Evolutionary conservation across 2,797 vertebrate genomes (phyloP), one percentile per base, ranked within the genome.

Genomic region (Clarias platycephalus): DNA sequence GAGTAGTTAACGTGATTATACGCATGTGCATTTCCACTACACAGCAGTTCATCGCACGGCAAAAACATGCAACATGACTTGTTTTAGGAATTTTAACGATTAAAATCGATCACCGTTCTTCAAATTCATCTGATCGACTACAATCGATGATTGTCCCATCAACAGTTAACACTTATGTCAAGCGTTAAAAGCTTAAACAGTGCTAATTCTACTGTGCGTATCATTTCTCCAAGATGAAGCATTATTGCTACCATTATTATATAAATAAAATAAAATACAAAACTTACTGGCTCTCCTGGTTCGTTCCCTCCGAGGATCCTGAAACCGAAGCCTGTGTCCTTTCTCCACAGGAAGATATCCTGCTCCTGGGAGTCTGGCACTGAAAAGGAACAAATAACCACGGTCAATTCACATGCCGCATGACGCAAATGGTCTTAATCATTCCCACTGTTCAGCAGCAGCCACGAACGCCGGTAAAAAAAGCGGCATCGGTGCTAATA

Each of bases 341-440:
- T 99, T 91, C 98, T 97, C 98, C 98, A 99, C 89, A 99, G 97
- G 95, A 99, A 99, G 91, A 99, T 99, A 94, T 99, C 98, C 92
- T 99, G 97, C 91, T 99, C 98, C 92, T 99, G 98, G 93, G 97
- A 98, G 93, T 99, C 98, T 93, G 98, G 98, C 95, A 97, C 98
- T 99, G 90, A 74, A 91, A 93, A 71, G 66, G 62, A 80, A 72
- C 49, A 84, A 84, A 83, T 80, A 84, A 79, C 70, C 44, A 60
- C 22, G 70, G 83, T 89, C 89, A 87, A 88, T 86, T 80, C 66
- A 81, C 63, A 82, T 57, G 81, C 84, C 83, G 78, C 58, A 75
- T 87, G 85, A 89, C 81, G 66, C 84, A 88, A 66, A 81, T 40
- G 62, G 64, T 63, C 66, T 83, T 78, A 88, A 82, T 86, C 79